Conservation (phyloP, 2,888 invertebrate genomes). For the Pachymerium ferrugineum region DNA sequence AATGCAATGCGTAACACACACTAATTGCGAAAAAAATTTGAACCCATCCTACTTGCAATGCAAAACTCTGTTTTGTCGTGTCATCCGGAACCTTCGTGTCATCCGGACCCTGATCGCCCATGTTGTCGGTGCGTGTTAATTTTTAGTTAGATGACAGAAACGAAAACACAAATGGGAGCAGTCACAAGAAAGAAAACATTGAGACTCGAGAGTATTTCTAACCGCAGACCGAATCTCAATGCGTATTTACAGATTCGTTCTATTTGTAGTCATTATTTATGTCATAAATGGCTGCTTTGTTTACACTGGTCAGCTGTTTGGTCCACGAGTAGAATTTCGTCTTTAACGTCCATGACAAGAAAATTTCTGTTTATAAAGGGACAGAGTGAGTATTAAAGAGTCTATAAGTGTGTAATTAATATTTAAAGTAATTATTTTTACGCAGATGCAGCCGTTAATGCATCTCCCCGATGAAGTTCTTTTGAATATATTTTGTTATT, state of each 20-base stretch:
- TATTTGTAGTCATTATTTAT: neutral
- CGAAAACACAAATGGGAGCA: neutral
- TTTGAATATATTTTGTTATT: neutral
- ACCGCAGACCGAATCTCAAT: neutral
- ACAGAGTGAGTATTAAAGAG: neutral
- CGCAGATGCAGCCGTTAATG: neutral
- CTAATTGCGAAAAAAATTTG: neutral
- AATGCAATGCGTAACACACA: neutral
- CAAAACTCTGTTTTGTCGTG: neutral
- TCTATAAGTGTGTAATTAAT: too few species aligned
- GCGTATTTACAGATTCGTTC: neutral
- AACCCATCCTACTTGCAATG: neutral
- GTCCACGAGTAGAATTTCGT: neutral
- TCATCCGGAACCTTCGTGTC: neutral
- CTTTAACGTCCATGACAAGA: too few species aligned
- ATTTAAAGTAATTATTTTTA: neutral
- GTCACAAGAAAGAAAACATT: neutral
- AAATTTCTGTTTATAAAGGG: too few species aligned
- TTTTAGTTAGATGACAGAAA: too few species aligned
- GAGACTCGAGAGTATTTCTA: neutral
- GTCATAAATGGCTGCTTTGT: neutral
- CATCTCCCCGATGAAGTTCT: neutral
- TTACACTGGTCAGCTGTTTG: neutral
- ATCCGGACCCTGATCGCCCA: neutral
- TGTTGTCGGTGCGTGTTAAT: too few species aligned